Evolutionary conservation across 2,888 invertebrate species (phyloP), one percentile per base, ranked within the genome.

Genomic region (Epinotia brunnichana): DNA sequence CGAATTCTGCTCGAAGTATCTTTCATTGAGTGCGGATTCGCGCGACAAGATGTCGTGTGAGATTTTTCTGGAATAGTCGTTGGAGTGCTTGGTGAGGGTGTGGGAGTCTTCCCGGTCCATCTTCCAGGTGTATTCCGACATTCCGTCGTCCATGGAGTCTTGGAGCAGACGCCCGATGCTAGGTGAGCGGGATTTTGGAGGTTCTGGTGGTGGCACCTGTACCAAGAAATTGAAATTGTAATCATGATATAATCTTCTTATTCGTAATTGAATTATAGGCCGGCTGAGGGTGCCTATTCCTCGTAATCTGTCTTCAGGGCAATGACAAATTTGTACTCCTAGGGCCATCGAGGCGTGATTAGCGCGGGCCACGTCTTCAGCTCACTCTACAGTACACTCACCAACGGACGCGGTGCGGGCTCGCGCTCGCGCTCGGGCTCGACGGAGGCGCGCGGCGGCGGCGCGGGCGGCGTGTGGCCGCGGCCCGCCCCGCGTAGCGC

Each of bases 1-100:
- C 0, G 89, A 89, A 57, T 90, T 92, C 69, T 91, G 92, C 77
- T 97, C 97, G 82, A 98, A 98, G 87, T 98, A 98, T 78, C 98
- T 94, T 79, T 98, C 98, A 82, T 98, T 98, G 2, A 98, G 87
- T 0, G 97, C 97, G 0, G 97, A 98, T 81, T 96, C 96, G 71
- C 97, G 90, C 0, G 97, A 97, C 0, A 97, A 88, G 0, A 96
- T 94, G 78, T 97, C 97, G 81, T 96, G 96, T 0, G 96, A 96
- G 57, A 95, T 95, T 84, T 97, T 97, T 78, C 97, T 93, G 0
- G 90, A 90, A 76, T 91, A 78, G 15, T 79, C 86, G 76, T 75
- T 80, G 54, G 79, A 77, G 76, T 83, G 83, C 75, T 87, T 86
- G 60, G 75, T 76, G 64, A 83, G 76, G 1, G 83, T 77, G 69